phyloP scores from a whole-genome alignment of 2,797 vertebrate genomes.

The Microhierax caerulescens region DNA sequence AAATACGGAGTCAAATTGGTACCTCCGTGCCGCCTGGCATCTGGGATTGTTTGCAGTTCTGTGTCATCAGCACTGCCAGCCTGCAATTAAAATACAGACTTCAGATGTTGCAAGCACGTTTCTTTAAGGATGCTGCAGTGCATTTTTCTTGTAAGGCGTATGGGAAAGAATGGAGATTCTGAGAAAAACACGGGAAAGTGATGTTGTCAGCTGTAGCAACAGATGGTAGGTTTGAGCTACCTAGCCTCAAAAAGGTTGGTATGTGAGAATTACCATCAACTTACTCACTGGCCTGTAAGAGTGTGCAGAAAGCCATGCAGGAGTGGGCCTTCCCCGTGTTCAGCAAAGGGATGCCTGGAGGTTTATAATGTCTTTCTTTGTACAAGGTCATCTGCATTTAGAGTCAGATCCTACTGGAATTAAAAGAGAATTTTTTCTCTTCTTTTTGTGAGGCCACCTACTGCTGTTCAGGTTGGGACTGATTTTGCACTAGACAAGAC shows the following conservation, averaged over 20 bases:
- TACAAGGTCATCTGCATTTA: too few relatives aligned
- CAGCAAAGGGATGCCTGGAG: background rate
- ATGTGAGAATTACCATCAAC: too few relatives aligned
- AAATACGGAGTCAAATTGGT: too few relatives aligned
- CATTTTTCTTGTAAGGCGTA: background rate
- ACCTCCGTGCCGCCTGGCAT: background rate
- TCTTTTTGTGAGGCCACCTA: background rate
- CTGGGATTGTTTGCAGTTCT: background rate
- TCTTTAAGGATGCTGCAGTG: too few relatives aligned
- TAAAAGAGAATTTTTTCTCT: rapidly evolving
- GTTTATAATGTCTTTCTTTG: too few relatives aligned
- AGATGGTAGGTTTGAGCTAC: background rate
- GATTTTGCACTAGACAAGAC: background rate
- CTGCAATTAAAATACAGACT: background rate
- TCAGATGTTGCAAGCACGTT: rapidly evolving
- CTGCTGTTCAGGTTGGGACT: background rate
- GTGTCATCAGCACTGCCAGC: background rate
- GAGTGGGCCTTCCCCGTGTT: rapidly evolving
- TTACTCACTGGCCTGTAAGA: background rate
- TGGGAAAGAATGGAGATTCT: too few relatives aligned
- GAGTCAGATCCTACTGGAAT: background rate
- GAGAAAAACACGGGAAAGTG: background rate
- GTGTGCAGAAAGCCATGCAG: rapidly evolving
- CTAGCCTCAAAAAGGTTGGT: too few relatives aligned
- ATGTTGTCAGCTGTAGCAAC: background rate